Percentiles rank a stretch among this genome's conserved stretches.
phyloP scores from a whole-genome alignment of 2,888 invertebrate genomes.

The Zelleria hepariella region DNA sequence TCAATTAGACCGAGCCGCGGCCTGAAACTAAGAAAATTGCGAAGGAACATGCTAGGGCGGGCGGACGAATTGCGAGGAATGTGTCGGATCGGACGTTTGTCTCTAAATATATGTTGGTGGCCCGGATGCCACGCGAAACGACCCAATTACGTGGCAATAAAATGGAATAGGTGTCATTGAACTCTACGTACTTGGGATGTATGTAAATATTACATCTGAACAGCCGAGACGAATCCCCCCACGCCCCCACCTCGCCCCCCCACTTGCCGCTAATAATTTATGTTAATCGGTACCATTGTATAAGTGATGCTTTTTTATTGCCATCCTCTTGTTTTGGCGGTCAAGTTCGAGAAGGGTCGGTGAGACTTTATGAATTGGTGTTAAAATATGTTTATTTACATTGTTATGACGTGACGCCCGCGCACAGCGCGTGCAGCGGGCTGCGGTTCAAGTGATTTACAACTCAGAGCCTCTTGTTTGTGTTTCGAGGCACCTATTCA shows the following conservation, averaged over 20 bases:
- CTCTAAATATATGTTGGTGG: constrained; percentile 41
- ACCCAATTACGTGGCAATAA: constrained; percentile 67
- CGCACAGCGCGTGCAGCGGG: background rate
- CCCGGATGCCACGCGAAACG: constrained; percentile 45
- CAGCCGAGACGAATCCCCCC: background rate
- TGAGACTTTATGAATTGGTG: background rate
- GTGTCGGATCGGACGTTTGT: constrained; percentile 22
- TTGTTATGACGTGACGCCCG: background rate
- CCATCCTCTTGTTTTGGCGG: constrained; percentile 57
- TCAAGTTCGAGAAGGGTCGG: constrained; percentile 50
- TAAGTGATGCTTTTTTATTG: constrained; percentile 62
- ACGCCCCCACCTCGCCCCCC: background rate
- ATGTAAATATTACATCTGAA: constrained; percentile 63
- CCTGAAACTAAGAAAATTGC: background rate
- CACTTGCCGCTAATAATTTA: constrained; percentile 60
- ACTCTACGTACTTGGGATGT: constrained; percentile 38
- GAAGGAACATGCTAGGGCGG: constrained; percentile 17
- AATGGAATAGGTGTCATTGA: constrained; percentile 66
- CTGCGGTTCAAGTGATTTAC: background rate
- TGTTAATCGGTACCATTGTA: constrained; percentile 68
- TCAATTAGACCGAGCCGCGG: background rate
- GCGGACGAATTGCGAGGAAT: constrained; percentile 22
- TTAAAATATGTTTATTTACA: constrained; percentile 2
- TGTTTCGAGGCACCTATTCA: background rate
- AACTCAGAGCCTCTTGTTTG: background rate